Evolutionary conservation across 2,113 vertebrate genomes (phyloP).

Genomic region (Pseudonaja textilis): DNA sequence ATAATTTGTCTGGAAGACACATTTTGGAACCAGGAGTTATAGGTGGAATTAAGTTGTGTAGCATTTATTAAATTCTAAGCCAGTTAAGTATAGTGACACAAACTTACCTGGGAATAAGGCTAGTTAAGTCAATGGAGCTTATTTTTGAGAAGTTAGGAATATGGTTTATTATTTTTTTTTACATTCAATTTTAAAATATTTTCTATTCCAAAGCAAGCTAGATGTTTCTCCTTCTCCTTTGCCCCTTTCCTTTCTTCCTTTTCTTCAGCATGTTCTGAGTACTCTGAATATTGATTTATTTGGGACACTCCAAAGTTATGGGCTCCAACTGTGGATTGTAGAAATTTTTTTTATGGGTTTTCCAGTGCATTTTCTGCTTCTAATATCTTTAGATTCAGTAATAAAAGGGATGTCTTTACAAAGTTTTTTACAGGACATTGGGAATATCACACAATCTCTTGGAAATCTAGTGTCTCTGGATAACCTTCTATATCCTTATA

Average conservation of each 20-base stretch:
- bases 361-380: background rate
- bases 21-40: background rate
- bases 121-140: background rate
- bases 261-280: background rate
- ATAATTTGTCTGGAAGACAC: background rate
- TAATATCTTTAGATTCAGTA: background rate
- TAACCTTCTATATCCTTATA: background rate
- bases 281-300: background rate
- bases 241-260: background rate
- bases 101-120: background rate
- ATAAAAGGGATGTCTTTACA: background rate
- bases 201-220: background rate
- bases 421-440: background rate
- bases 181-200: background rate
- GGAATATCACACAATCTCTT: background rate
- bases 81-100: background rate
- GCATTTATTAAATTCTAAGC: background rate
- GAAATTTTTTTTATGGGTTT: background rate
- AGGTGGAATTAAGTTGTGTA: background rate
- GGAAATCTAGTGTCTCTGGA: background rate
- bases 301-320: background rate
- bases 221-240: background rate
- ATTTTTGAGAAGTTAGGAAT: background rate
- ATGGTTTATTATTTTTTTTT: background rate
- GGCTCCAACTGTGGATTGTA: background rate